Conservation (phyloP, 1,140 invertebrate genomes). For the Drosophila gunungcola region DNA sequence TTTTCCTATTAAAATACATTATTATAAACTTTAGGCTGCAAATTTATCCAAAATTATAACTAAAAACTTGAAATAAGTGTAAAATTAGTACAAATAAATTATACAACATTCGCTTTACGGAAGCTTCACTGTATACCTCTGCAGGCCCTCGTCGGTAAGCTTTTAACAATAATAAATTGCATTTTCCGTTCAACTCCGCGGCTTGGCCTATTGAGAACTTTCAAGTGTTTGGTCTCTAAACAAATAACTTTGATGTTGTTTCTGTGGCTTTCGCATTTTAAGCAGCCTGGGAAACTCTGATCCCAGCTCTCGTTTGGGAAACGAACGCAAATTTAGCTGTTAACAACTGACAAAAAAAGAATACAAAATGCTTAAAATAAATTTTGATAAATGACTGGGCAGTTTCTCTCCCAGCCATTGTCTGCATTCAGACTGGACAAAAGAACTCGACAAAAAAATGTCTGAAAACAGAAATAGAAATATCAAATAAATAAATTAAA, state of each 20-base stretch:
- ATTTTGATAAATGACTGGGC: constrained; percentile 74
- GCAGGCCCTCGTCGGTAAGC: constrained; percentile 19
- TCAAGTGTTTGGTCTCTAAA: constrained; percentile 65
- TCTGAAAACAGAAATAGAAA: constrained; percentile 37
- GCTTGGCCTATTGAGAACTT: constrained; percentile 62
- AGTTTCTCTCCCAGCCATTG: constrained; percentile 55
- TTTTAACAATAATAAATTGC: constrained; percentile 72
- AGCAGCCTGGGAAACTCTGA: constrained; percentile 66
- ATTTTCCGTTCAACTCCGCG: constrained; percentile 40
- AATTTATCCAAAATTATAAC: no score
- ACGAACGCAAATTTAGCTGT: constrained; percentile 69
- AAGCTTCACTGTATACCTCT: constrained; percentile 18
- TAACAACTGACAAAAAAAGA: constrained; percentile 32
- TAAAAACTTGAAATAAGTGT: no score
- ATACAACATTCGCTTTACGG: not conserved
- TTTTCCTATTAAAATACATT: no score
- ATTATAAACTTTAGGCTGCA: no score
- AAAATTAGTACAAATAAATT: no score
- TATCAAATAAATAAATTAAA: constrained; percentile 66
- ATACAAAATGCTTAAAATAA: constrained; percentile 46
- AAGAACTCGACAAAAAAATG: constrained; percentile 7
- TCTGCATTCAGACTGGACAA: constrained; percentile 33
- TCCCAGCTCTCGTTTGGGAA: constrained; percentile 31
- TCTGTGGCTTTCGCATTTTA: constrained; percentile 55
- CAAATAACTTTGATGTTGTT: constrained; percentile 49